Evolutionary conservation across 2,888 invertebrate genomes (phyloP).

Genomic region (Caenorhabditis panamensis): DNA sequence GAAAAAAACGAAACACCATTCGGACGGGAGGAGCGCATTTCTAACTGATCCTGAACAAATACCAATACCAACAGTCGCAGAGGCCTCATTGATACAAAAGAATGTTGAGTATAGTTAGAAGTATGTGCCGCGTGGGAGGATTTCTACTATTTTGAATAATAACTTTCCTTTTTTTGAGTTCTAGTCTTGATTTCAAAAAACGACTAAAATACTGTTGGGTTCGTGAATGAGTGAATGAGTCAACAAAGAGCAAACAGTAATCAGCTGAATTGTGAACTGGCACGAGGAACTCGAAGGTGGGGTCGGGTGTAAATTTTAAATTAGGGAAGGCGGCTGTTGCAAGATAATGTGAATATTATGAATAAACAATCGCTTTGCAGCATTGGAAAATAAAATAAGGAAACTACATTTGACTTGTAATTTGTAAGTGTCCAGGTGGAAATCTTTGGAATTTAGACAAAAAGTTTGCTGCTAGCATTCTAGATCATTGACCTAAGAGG

Average conservation of each 20-base stretch:
- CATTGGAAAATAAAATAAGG: constrained; percentile 38
- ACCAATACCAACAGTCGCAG: constrained; percentile 39
- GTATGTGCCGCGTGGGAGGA: neutral
- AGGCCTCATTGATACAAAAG: constrained; percentile 44
- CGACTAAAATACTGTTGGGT: neutral
- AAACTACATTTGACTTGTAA: constrained; percentile 23
- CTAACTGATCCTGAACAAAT: constrained; percentile 55
- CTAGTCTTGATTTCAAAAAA: constrained; percentile 2
- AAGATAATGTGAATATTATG: constrained; percentile 7
- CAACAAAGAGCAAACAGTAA: constrained; percentile 55
- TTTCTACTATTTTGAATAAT: neutral
- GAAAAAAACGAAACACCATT: constrained; percentile 14
- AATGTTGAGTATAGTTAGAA: constrained; percentile 45
- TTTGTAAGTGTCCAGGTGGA: constrained; percentile 13
- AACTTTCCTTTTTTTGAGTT: too few relatives aligned
- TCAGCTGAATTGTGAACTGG: constrained; percentile 34
- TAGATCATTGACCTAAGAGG: constrained; percentile 25
- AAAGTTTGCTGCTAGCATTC: neutral
- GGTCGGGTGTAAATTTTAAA: constrained; percentile 20
- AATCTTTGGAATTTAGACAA: neutral
- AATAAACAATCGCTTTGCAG: constrained; percentile 28
- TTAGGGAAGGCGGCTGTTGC: constrained; percentile 12
- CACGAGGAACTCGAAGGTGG: constrained; percentile 14
- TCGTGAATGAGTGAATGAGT: constrained; percentile 13
- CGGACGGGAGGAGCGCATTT: constrained; percentile 15